phyloP scores from a whole-genome alignment of 2,888 invertebrate species.

The Phymatocera aterrima region DNA sequence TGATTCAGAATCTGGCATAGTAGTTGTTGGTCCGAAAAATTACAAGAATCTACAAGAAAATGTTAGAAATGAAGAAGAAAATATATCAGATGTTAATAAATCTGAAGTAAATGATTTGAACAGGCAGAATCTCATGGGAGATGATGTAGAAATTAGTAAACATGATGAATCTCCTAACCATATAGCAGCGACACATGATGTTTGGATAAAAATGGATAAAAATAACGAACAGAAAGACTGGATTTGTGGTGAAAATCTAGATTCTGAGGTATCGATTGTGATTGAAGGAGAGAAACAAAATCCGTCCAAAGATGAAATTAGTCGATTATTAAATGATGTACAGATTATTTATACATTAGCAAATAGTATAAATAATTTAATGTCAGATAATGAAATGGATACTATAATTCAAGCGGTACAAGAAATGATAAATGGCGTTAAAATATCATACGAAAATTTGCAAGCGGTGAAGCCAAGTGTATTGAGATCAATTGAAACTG shows the following conservation, averaged over 20 bases:
- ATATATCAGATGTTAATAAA: constrained; percentile 72
- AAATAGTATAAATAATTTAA: constrained; percentile 51
- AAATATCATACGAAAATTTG: constrained; percentile 58
- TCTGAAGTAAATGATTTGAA: constrained; percentile 62
- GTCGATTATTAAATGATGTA: constrained; percentile 11
- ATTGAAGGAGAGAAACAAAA: neutral
- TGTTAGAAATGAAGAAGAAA: constrained; percentile 6
- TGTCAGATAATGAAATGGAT: constrained; percentile 54
- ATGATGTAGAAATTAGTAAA: neutral
- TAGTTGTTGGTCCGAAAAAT: constrained; percentile 67
- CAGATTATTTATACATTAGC: constrained; percentile 56
- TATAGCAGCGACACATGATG: neutral
- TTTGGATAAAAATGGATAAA: neutral
- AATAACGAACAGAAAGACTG: neutral
- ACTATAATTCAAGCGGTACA: constrained; percentile 57
- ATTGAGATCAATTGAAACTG: constrained; percentile 64
- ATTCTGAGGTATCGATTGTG: neutral
- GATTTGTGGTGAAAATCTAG: neutral
- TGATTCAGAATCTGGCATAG: constrained; percentile 69
- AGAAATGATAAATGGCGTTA: constrained; percentile 57
- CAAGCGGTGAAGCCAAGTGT: constrained; percentile 60
- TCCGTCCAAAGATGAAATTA: constrained; percentile 46
- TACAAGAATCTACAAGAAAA: neutral
- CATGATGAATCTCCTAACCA: neutral
- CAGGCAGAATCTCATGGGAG: constrained; percentile 44